Percentiles rank a stretch among this genome's conserved stretches.
phyloP scores from a whole-genome alignment of 2,797 vertebrate genomes.

The Choloepus didactylus region DNA sequence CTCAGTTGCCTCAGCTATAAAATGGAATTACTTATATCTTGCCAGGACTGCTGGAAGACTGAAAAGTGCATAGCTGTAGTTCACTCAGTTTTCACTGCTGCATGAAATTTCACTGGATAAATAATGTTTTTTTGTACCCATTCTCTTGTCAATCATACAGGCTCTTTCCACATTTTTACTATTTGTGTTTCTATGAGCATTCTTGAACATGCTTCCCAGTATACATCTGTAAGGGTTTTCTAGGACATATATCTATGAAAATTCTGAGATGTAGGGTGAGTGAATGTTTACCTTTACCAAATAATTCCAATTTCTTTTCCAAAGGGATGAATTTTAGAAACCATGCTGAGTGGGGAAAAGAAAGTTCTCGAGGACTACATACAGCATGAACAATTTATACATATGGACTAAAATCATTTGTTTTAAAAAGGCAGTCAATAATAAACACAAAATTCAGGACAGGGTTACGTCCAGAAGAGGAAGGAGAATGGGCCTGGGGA shows the following conservation, averaged over 20 bases:
- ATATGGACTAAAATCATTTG: neutral
- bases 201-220: neutral
- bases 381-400: neutral
- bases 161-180: neutral
- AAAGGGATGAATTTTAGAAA: neutral
- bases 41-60: neutral
- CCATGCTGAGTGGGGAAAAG: neutral
- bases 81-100: neutral
- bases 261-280: neutral
- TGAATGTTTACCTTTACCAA: neutral
- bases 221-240: neutral
- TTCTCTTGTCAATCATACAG: neutral
- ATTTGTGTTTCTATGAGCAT: neutral
- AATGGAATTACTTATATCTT: neutral
- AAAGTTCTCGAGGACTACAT: neutral
- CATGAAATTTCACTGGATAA: neutral
- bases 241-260: neutral
- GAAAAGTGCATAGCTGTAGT: neutral
- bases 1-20: neutral
- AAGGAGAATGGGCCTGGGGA: rapidly evolving
- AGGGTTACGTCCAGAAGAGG: neutral
- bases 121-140: neutral
- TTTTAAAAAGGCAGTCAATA: neutral
- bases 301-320: neutral
- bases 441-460: neutral